A percentile compares a stretch with the other conserved stretches of the same genome.
phyloP scores from a whole-genome alignment of 2,888 invertebrate genomes.

The Lagria hirta region DNA sequence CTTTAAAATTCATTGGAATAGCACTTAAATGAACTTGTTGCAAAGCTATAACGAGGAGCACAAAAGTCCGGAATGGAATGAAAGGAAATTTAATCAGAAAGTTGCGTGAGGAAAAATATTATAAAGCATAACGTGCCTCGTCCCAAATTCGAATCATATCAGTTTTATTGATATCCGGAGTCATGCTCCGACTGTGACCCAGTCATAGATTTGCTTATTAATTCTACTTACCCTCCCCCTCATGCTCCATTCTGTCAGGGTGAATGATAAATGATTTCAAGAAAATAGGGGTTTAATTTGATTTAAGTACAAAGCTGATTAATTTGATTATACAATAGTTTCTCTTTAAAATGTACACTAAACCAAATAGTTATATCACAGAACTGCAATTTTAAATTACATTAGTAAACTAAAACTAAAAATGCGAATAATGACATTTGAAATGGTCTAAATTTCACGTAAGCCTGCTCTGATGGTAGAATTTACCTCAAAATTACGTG shows the following conservation, averaged over 20 bases:
- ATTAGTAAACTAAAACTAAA: slow-evolving; percentile 4
- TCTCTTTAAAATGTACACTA: slow-evolving; percentile 18
- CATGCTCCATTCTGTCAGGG: slow-evolving; percentile 2
- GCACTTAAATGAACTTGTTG: slow-evolving; percentile 13
- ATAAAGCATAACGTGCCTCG: slow-evolving; percentile 29
- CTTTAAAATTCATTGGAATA: slow-evolving; percentile 31
- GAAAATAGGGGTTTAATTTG: slow-evolving; percentile 17
- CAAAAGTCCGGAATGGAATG: slow-evolving; percentile 12
- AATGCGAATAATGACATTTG: slow-evolving; percentile 10
- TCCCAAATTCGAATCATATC: slow-evolving; percentile 22
- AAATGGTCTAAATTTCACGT: background rate
- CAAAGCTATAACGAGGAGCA: too few species aligned
- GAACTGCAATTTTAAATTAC: slow-evolving; percentile 18
- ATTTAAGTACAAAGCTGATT: slow-evolving; percentile 26
- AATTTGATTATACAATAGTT: slow-evolving; percentile 11
- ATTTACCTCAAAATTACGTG: background rate
- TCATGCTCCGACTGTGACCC: slow-evolving; percentile 12
- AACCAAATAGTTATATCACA: slow-evolving; percentile 25
- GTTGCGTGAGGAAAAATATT: slow-evolving; percentile 29
- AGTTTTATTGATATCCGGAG: slow-evolving; percentile 30
- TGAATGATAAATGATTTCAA: slow-evolving; percentile 11
- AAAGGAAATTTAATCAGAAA: slow-evolving; percentile 6
- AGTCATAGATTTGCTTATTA: too few species aligned
- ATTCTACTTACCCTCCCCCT: slow-evolving; percentile 10
- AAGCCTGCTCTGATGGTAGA: background rate